These are phyloP conservation scores for Iphiclides podalirius DNA, from an alignment of 2,888 invertebrate species.

Conservation along the genomic window DNA sequence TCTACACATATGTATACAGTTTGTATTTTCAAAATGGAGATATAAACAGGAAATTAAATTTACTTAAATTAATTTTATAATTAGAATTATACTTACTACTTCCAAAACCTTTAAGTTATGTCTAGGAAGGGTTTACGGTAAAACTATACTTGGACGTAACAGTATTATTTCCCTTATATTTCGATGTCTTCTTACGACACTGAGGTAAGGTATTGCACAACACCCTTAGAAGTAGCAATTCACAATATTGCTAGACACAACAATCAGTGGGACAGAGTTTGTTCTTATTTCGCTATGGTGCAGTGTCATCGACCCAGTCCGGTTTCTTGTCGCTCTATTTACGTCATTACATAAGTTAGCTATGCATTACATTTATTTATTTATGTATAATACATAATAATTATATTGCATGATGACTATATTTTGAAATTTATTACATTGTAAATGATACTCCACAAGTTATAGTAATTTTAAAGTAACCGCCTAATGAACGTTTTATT, in stretches of 20 bases:
- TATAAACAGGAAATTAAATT: too few relatives aligned
- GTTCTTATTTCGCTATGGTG: conserved; percentile 8
- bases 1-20: too few relatives aligned
- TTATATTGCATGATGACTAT: too few relatives aligned
- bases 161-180: not conserved
- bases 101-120: too few relatives aligned
- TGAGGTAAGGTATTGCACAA: conserved; percentile 31
- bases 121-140: too few relatives aligned
- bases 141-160: not conserved
- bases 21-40: too few relatives aligned
- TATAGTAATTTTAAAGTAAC: too few relatives aligned
- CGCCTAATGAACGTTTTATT: too few relatives aligned
- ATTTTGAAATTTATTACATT: too few relatives aligned
- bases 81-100: too few relatives aligned
- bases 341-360: not conserved
- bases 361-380: not conserved
- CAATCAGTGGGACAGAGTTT: conserved; percentile 13
- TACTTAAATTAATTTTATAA: too few relatives aligned
- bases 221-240: conserved; percentile 30
- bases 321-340: conserved; percentile 12
- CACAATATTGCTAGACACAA: conserved; percentile 33
- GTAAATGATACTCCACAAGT: not conserved
- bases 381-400: too few relatives aligned
- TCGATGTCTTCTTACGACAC: conserved; percentile 25
- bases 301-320: conserved; percentile 16